Percentiles rank a stretch among this genome's conserved stretches.
phyloP scores from a whole-genome alignment of 2,113 vertebrate species.

The Lonchura striata region DNA sequence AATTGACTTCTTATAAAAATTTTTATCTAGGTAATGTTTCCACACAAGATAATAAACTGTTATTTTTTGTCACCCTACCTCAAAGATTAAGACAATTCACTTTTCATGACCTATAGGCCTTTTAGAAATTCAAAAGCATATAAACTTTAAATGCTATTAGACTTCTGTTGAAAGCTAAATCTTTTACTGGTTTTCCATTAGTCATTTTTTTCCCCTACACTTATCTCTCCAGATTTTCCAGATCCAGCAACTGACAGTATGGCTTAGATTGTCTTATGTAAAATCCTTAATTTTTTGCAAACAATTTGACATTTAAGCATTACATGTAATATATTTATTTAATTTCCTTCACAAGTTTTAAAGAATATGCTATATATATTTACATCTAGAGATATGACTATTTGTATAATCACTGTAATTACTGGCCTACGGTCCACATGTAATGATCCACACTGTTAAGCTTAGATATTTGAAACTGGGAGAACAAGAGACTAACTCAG shows the following conservation, averaged over 20 bases:
- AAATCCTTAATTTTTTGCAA: not conserved
- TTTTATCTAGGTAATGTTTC: constrained; percentile 20
- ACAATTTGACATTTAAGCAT: not conserved
- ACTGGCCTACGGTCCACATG: not conserved
- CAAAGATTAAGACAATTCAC: constrained; percentile 19
- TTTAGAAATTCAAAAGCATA: constrained; percentile 1
- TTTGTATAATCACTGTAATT: not conserved
- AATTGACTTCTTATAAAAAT: not conserved
- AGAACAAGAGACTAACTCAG: not conserved
- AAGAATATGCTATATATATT: not conserved
- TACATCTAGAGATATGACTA: not conserved
- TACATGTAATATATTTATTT: not conserved
- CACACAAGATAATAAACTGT: not conserved
- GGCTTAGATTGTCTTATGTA: not conserved
- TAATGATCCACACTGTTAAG: not conserved
- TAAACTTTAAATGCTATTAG: not conserved
- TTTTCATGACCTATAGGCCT: constrained; percentile 12
- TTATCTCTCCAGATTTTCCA: not conserved
- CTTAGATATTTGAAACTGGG: not conserved
- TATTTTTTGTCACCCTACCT: not conserved
- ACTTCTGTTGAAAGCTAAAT: not conserved
- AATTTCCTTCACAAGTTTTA: not conserved
- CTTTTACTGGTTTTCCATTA: not conserved
- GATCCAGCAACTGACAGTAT: not conserved
- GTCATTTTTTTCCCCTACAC: not conserved